Conservation (phyloP, 2,797 vertebrate species). For the Pygocentrus nattereri region DNA sequence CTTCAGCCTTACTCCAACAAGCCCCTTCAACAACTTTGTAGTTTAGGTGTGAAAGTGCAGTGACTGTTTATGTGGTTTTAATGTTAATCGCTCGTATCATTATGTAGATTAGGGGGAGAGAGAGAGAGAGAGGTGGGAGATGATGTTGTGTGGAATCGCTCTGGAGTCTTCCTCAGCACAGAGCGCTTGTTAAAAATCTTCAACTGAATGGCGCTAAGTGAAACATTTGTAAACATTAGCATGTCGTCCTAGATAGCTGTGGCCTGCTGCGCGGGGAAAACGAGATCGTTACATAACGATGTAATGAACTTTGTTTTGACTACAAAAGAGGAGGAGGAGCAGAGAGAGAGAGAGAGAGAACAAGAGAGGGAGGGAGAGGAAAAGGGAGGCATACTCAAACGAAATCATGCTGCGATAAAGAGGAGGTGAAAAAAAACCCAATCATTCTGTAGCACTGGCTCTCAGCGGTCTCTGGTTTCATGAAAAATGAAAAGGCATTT, state of each 20-base stretch:
- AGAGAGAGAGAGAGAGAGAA: constrained; percentile 54
- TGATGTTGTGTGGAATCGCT: background rate
- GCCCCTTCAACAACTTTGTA: background rate
- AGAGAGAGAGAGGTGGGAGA: background rate
- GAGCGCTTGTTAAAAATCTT: constrained; percentile 32
- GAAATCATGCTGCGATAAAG: constrained; percentile 52
- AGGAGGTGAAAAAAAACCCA: constrained; percentile 54
- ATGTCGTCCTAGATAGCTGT: constrained; percentile 61
- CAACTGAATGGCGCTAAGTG: constrained; percentile 49
- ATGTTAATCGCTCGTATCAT: background rate
- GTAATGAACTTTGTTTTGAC: constrained; percentile 71
- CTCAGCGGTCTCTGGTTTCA: constrained; percentile 28
- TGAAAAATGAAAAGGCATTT: constrained; percentile 26
- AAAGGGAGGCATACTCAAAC: constrained; percentile 7
- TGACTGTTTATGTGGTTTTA: constrained; percentile 7
- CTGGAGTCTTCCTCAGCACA: constrained; percentile 3
- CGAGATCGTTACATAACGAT: constrained; percentile 61
- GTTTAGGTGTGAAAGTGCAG: background rate
- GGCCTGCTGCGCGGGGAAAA: constrained; percentile 53
- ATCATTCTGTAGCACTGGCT: constrained; percentile 39
- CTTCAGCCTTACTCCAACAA: too few species aligned
- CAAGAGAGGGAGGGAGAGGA: constrained; percentile 50
- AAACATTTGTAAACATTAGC: constrained; percentile 65
- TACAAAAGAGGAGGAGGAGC: constrained; percentile 61
- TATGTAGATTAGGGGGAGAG: background rate